Conservation (phyloP, 1,140 invertebrate genomes). For the Ridgeia piscesae region DNA sequence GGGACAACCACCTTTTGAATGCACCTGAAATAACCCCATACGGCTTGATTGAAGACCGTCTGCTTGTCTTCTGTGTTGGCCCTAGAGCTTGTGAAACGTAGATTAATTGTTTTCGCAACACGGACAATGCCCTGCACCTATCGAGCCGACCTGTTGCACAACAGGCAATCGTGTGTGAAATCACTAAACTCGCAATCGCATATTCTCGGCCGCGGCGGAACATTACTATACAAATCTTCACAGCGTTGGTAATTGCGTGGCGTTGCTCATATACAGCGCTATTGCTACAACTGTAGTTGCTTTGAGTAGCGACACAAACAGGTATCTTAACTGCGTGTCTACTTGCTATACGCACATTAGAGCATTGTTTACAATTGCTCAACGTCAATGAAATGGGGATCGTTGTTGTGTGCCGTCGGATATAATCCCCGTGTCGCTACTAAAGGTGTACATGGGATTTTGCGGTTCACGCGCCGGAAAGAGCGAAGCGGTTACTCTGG, state of each 20-base stretch:
- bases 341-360: neutral
- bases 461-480: neutral
- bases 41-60: slow-evolving; percentile 3
- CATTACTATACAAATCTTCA: neutral
- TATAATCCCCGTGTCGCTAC: neutral
- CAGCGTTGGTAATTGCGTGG: neutral
- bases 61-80: neutral
- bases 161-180: neutral
- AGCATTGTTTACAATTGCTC: neutral
- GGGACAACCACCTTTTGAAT: neutral
- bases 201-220: neutral
- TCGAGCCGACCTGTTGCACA: neutral
- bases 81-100: neutral
- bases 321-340: neutral
- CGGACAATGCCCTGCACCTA: neutral
- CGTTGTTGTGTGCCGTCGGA: neutral
- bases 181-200: neutral
- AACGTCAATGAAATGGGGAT: neutral
- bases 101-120: neutral
- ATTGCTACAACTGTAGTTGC: neutral
- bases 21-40: neutral
- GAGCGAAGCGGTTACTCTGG: neutral
- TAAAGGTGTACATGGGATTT: neutral
- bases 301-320: neutral
- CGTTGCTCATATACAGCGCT: neutral